Conservation (phyloP, 1,140 invertebrate genomes). For the Drosophila leontia region DNA sequence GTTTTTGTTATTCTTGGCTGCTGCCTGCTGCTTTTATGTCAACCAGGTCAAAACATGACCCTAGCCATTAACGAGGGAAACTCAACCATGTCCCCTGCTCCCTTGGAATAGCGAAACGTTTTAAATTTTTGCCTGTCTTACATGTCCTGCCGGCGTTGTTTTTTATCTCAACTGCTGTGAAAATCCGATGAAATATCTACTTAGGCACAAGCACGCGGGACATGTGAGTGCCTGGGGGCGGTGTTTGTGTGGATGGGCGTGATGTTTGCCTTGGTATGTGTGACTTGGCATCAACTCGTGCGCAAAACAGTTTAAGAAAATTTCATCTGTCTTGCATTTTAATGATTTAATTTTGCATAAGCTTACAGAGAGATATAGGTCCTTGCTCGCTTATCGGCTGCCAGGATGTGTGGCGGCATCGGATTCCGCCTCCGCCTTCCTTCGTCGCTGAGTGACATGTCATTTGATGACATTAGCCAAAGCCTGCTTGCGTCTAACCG, state of each 20-base stretch:
- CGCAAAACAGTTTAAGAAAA: slow-evolving; percentile 78
- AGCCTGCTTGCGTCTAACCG: slow-evolving; percentile 57
- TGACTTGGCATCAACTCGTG: slow-evolving; percentile 65
- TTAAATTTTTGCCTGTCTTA: slow-evolving; percentile 60
- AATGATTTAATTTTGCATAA: slow-evolving; percentile 80
- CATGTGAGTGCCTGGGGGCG: slow-evolving; percentile 17
- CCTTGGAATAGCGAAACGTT: slow-evolving; percentile 42
- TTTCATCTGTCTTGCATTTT: slow-evolving; percentile 75
- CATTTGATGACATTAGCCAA: slow-evolving; percentile 72
- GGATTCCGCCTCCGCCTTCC: slow-evolving; percentile 21
- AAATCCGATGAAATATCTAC: slow-evolving; percentile 74
- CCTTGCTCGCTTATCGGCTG: slow-evolving; percentile 18
- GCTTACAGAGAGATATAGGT: slow-evolving; percentile 34
- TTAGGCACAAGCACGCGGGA: slow-evolving; percentile 62
- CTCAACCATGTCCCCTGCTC: neutral
- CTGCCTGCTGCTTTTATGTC: slow-evolving; percentile 41
- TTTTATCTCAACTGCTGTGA: slow-evolving; percentile 60
- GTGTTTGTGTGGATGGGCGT: slow-evolving; percentile 28
- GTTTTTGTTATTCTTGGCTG: slow-evolving; percentile 30
- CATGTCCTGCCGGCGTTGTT: slow-evolving; percentile 16
- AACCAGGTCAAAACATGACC: slow-evolving; percentile 50
- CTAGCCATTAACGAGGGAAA: slow-evolving; percentile 26
- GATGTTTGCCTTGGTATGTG: slow-evolving; percentile 47
- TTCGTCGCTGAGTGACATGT: slow-evolving; percentile 58
- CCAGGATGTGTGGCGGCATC: slow-evolving; percentile 23